These are phyloP conservation scores for Hoplostethus mediterraneus DNA, from an alignment of 2,797 vertebrate species.

Conservation along the genomic window DNA sequence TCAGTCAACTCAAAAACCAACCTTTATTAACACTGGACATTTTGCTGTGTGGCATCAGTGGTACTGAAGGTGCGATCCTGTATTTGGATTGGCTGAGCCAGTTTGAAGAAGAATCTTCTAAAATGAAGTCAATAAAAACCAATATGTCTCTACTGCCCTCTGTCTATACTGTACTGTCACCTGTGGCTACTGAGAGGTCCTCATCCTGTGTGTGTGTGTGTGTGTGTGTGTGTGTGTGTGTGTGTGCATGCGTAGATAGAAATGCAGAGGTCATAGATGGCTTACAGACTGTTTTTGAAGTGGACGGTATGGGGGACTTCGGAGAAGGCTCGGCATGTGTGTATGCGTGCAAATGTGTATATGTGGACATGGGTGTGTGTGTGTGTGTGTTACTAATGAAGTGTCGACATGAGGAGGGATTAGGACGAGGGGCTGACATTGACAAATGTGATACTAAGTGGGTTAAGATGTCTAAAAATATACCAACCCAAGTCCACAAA, in stretches of 20 bases:
- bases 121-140: neutral
- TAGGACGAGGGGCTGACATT: slow-evolving; percentile 74
- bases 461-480: slow-evolving; percentile 81
- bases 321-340: neutral
- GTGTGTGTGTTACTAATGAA: slow-evolving; percentile 76
- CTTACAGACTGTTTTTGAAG: neutral
- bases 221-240: slow-evolving; percentile 6
- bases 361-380: slow-evolving; percentile 29
- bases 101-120: neutral
- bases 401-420: slow-evolving; percentile 81
- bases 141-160: neutral
- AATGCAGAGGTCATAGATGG: neutral
- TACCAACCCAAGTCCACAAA: slow-evolving; percentile 65
- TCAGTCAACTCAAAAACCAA: slow-evolving; percentile 34
- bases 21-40: neutral
- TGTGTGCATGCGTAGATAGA: neutral
- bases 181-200: neutral
- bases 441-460: slow-evolving; percentile 82
- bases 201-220: neutral
- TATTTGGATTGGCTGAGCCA: neutral
- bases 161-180: neutral
- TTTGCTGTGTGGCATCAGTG: slow-evolving; percentile 1
- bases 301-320: neutral
- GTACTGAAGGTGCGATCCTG: neutral
- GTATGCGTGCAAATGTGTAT: slow-evolving; percentile 14